Percentiles rank a stretch among this genome's conserved stretches.
Conservation (phyloP, 1,140 invertebrate genomes). For the Limonius californicus region DNA sequence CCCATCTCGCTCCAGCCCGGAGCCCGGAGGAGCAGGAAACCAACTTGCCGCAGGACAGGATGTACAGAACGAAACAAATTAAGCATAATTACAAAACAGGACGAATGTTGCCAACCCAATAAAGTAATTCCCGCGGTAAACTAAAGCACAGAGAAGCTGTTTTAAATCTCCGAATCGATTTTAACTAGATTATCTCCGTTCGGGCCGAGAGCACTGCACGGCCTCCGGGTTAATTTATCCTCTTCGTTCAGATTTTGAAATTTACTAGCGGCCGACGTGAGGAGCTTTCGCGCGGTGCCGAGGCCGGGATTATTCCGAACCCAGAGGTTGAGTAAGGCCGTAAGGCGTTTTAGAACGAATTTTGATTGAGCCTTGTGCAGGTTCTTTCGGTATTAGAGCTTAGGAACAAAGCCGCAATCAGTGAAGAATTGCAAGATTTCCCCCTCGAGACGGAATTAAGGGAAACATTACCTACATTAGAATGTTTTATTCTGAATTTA, state of each 20-base stretch:
- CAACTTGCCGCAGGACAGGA: neutral
- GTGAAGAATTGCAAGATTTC: neutral
- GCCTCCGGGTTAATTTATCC: neutral
- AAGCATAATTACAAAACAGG: neutral
- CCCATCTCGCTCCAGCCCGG: too few species aligned
- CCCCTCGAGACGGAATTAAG: too few species aligned
- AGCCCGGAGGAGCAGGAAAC: too few species aligned
- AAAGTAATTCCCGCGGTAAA: constrained; percentile 1
- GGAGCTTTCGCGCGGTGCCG: neutral
- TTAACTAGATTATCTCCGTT: neutral
- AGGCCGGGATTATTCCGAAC: neutral
- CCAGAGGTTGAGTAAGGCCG: neutral
- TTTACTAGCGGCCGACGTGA: neutral
- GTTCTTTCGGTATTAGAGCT: constrained; percentile 1
- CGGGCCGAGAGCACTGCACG: neutral
- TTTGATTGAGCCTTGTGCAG: constrained; percentile 3
- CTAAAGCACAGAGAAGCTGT: neutral
- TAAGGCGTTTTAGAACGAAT: constrained; percentile 13
- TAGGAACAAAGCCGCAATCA: constrained; percentile 4
- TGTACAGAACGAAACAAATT: neutral
- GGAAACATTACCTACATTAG: too few species aligned
- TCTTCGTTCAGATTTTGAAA: neutral
- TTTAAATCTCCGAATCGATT: constrained; percentile 1
- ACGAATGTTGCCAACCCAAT: constrained; percentile 1
- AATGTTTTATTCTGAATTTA: too few species aligned